Conservation (phyloP, 2,113 vertebrate genomes). For the Talpa occidentalis region DNA sequence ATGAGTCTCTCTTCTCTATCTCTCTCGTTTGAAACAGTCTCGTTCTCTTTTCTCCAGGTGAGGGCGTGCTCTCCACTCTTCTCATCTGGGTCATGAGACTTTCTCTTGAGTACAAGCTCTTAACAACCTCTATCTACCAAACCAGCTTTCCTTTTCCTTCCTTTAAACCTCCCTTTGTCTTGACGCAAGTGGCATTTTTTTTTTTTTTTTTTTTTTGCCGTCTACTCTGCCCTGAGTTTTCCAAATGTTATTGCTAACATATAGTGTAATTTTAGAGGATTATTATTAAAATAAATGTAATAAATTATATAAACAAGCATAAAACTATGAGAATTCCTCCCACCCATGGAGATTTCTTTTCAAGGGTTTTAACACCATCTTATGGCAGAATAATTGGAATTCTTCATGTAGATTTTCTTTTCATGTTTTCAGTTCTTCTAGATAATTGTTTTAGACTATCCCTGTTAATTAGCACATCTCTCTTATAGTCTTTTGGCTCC, state of each 20-base stretch:
- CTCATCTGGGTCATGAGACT: background rate
- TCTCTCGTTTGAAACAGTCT: background rate
- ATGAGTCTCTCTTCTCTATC: background rate
- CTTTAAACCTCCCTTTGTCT: background rate
- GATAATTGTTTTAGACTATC: background rate
- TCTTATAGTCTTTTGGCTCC: background rate
- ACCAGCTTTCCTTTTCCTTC: background rate
- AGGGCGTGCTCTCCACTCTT: background rate
- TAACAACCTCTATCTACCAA: background rate
- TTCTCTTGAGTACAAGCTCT: background rate
- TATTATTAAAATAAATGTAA: constrained; percentile 34
- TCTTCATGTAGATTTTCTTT: background rate
- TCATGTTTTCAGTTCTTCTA: background rate
- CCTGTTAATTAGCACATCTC: background rate
- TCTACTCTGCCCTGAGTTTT: background rate
- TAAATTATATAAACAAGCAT: background rate
- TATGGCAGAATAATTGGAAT: background rate
- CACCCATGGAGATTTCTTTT: background rate
- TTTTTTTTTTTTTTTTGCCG: background rate
- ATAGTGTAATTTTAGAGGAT: background rate
- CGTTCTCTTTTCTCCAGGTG: background rate
- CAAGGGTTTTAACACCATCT: background rate
- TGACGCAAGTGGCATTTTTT: background rate
- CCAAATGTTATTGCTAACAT: background rate
- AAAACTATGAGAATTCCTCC: background rate